Conservation (phyloP, 2,888 invertebrate species). For the Tiliacea citrago region DNA sequence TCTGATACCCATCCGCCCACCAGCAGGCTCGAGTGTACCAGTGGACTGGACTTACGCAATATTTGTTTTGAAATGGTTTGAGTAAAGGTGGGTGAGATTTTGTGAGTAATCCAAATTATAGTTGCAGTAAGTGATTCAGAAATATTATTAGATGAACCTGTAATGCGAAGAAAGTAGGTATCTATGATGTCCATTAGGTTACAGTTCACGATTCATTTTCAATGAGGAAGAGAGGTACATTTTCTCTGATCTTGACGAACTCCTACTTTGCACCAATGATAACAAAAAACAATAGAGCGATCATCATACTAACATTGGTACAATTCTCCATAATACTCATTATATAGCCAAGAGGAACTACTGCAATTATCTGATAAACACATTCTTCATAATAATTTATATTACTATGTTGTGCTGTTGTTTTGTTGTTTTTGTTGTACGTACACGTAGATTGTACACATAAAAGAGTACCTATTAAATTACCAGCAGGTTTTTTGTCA, state of each 20-base stretch:
- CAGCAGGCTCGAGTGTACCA: slow-evolving; percentile 40
- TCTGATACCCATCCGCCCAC: slow-evolving; percentile 68
- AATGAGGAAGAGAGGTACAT: not conserved
- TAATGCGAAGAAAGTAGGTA: not conserved
- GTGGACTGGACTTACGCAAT: slow-evolving; percentile 49
- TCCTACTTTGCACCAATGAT: too few relatives aligned
- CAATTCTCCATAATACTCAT: not conserved
- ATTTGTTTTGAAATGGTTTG: slow-evolving; percentile 49
- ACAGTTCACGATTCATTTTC: not conserved
- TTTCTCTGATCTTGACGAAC: not conserved
- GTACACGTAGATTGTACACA: not conserved
- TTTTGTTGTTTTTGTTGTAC: too few relatives aligned
- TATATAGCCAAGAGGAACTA: not conserved
- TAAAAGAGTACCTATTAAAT: not conserved
- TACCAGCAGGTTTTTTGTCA: too few relatives aligned
- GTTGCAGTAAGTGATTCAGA: slow-evolving; percentile 17
- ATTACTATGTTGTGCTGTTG: not conserved
- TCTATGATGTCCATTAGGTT: not conserved
- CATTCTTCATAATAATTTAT: slow-evolving; percentile 15
- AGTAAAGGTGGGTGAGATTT: not conserved
- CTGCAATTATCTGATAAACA: slow-evolving; percentile 29
- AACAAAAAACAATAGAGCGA: not conserved
- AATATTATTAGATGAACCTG: not conserved
- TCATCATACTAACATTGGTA: not conserved
- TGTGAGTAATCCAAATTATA: slow-evolving; percentile 22